These are phyloP conservation scores for Bos taurus DNA, from an alignment of 2,113 vertebrate genomes.

Conservation along the genomic window ARS-UCD2.0 NC_037329.1:10865501-10866000, in stretches of 20 bases:
- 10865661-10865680: not conserved
- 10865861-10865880: not conserved
- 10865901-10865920: not conserved
- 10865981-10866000: not conserved
- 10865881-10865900: not conserved
- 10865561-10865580: not conserved
- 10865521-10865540: not conserved
- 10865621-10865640: not conserved
- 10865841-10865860: not conserved
- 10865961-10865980: not conserved
- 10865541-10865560: not conserved
- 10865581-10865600: not conserved
- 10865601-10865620: not conserved
- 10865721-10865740: not conserved
- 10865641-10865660: not conserved
- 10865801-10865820: not conserved
- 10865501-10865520: not conserved
- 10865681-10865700: not conserved
- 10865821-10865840: not conserved
- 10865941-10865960: not conserved
- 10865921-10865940: not conserved
- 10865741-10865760: not conserved
- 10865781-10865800: not conserved
- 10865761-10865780: not conserved
- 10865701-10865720: not conserved